Base-by-base conservation (phyloP, 2,888 invertebrate genomes). In the Timema cristinae region DNA sequence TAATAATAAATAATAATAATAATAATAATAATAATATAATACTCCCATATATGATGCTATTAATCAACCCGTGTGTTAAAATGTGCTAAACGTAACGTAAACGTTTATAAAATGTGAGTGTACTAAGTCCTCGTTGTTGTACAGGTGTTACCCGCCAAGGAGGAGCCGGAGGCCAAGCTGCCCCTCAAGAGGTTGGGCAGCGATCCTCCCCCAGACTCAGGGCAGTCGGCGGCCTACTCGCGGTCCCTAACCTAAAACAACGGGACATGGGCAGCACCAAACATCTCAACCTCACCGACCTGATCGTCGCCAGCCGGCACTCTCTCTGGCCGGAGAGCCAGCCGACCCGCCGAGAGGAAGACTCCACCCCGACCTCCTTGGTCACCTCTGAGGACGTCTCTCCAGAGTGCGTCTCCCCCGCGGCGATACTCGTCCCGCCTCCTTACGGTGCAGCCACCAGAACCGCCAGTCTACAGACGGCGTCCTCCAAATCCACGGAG, bases 391-490 rank as follows among this genome's bases (percentile, higher is more conserved):
- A 74, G 47, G 76, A 76, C 59, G 73, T 76, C 9, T 77, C 78
- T 47, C 77, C 78, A 10, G 78, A 78, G 70, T 77, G 78, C 67
- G 73, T 75, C 5, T 75, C 77, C 9, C 78, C 78, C 6, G 77
- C 77, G n/a, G 77, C 77, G 15, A 77, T 76, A 49, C 75, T 79
- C 49, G 77, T 79, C 15, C 79, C 79, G 13, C 79, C 79, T 7
- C 78, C 78, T 6, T 79, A 78, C 67, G 59, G 69, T 16, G 74
- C 71, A 9, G 72, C 74, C 13, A 67, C 72, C 16, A 7, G 47
- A 32, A 47, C 68, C 15, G 15, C 32, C 8, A 47, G 51, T 16
- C 47, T 59, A 10, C 69, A 59, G 69, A 32, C 16, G 15, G 32
- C 68, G 48, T 10, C 48, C 51, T 9, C 52, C 16, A 15, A 16